Conservation (phyloP, 2,113 vertebrate species). For the Pionites leucogaster region DNA sequence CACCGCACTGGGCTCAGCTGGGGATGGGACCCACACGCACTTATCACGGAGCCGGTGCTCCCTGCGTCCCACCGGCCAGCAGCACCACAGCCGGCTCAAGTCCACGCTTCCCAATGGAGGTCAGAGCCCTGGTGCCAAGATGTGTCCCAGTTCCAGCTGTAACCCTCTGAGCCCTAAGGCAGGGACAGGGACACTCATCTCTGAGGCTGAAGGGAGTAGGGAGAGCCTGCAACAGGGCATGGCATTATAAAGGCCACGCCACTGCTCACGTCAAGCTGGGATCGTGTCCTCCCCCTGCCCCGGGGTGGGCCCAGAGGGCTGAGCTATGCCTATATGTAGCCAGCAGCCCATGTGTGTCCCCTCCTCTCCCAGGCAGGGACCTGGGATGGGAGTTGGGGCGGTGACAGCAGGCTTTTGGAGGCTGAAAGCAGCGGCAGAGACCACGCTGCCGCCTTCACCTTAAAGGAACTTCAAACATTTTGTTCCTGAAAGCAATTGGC, state of each 20-base stretch:
- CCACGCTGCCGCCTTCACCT: constrained; percentile 33
- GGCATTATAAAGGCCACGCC: not conserved
- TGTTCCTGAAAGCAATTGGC: constrained; percentile 55
- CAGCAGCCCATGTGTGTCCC: not conserved
- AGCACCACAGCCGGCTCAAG: not conserved
- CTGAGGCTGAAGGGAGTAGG: not conserved
- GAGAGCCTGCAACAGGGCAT: not conserved
- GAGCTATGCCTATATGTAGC: constrained; percentile 39
- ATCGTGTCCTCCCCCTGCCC: not conserved
- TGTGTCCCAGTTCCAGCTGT: not conserved
- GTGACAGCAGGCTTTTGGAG: not conserved
- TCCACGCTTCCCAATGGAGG: not conserved
- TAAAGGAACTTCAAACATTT: constrained; percentile 63
- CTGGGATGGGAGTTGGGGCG: not conserved
- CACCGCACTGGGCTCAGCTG: fast-evolving
- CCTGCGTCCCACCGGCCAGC: not conserved
- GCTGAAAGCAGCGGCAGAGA: not conserved
- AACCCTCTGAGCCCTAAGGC: not conserved
- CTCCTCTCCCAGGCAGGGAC: not conserved
- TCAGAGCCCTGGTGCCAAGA: not conserved
- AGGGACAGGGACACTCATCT: not conserved
- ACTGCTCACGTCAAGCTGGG: constrained; percentile 2
- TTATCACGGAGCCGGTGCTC: not conserved
- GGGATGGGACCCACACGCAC: not conserved
- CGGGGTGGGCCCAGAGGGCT: not conserved